Conservation (phyloP, 2,797 vertebrate species). For the Chiroxiphia lanceolata region DNA sequence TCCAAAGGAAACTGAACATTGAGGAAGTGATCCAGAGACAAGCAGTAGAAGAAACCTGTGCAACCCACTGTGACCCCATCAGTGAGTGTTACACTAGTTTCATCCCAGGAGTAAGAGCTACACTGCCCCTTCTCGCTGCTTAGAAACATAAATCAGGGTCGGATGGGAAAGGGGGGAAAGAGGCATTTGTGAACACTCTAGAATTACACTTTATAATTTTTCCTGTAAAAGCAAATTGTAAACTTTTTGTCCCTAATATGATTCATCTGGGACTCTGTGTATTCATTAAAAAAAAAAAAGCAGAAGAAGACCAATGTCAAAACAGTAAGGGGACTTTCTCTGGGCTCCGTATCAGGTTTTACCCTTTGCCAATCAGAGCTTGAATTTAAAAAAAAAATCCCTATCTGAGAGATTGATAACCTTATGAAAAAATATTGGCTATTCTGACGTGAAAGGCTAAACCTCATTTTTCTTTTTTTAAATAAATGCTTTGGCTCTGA, state of each 20-base stretch:
- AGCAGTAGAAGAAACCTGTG: background rate
- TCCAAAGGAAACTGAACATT: background rate
- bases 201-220: background rate
- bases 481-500: background rate
- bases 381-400: background rate
- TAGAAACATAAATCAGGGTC: background rate
- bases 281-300: background rate
- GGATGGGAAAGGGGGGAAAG: fast-evolving
- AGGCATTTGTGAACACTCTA: background rate
- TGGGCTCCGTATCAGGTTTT: background rate
- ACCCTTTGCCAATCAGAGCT: background rate
- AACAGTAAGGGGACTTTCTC: background rate
- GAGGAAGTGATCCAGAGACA: background rate
- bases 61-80: background rate
- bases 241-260: background rate
- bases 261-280: background rate
- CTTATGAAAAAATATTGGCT: background rate
- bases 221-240: background rate
- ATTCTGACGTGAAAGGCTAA: background rate
- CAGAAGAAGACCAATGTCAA: background rate
- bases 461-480: background rate
- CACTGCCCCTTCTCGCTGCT: background rate
- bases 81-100: background rate
- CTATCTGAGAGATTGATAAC: background rate
- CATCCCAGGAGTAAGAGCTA: background rate